Base-by-base conservation (phyloP, 2,113 vertebrate genomes). In the Dicaeum eximium region DNA sequence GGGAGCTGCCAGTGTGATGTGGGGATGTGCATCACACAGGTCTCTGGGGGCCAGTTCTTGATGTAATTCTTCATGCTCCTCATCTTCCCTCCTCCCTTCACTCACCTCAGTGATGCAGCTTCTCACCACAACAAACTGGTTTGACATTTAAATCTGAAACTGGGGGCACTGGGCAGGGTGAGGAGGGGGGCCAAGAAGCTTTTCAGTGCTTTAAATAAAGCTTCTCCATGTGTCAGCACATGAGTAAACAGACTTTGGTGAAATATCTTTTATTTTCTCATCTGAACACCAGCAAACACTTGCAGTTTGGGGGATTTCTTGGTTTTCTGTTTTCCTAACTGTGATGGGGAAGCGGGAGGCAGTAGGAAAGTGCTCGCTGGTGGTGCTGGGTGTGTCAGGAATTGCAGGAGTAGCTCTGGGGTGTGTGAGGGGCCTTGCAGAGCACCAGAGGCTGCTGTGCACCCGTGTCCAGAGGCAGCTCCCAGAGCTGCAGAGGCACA, bases 1-100 rank as follows among this genome's bases (percentile, higher is more conserved):
- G 67, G 48, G 78, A 94, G 93, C 92, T 92, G 93, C 72, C 86
- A 92, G 90, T 42, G 57, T 44, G 42, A 66, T 60, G 27, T 51
- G 82, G 79, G 86, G 77, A 83, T 89, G 88, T 56, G 79, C 81
- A 20, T 87, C 54, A 17, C 73, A 92, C 14, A 2, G 53, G 65
- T 62, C 91, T 62, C 93, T 5, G 11, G 65, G 71, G 89, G 4
- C 51, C 5, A 17, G 18, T 35, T 69, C 86, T 74, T 73, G 74
- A 66, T 95, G 84, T 22, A 66, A 64, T 88, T 90, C 67, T 44
- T 44, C 73, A 23, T 9, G 37, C n/a, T 85, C 28, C 37, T 85
- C 30, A 3, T 64, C 64, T 28, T 80, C 65, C 51, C 77, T 86
- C 75, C 71, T 80, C 62, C 47, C 45, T 73, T 86, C 3, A 0